phyloP scores from a whole-genome alignment of 2,113 vertebrate genomes.

The Tenrec ecaudatus region DNA sequence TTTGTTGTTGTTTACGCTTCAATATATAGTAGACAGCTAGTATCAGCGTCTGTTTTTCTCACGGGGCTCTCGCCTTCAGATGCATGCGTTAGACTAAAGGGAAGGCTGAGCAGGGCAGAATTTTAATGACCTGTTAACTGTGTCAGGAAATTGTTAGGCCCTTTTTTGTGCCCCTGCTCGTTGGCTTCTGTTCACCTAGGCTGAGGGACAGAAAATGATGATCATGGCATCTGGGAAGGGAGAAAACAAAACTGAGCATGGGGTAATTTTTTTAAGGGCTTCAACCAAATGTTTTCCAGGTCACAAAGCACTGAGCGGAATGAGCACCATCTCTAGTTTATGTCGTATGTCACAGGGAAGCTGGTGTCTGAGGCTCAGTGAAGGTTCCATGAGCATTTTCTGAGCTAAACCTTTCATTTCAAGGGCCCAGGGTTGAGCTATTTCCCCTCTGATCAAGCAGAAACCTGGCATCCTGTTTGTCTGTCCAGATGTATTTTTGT shows the following conservation, averaged over 20 bases:
- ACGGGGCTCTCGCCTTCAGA: background rate
- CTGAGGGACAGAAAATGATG: slow-evolving; percentile 64
- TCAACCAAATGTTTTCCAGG: slow-evolving; percentile 82
- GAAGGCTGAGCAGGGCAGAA: background rate
- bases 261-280: slow-evolving; percentile 66
- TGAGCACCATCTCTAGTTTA: slow-evolving; percentile 79
- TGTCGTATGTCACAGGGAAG: slow-evolving; percentile 77
- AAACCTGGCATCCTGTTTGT: slow-evolving; percentile 75
- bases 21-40: background rate
- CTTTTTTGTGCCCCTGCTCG: background rate
- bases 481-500: slow-evolving; percentile 77
- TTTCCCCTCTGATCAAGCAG: slow-evolving; percentile 74
- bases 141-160: background rate
- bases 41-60: background rate
- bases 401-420: slow-evolving; percentile 79
- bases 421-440: slow-evolving; percentile 73
- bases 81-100: fast-evolving
- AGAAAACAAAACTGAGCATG: background rate
- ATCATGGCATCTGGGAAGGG: background rate
- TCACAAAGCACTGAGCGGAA: slow-evolving; percentile 78
- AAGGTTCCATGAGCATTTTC: slow-evolving; percentile 81
- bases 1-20: background rate
- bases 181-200: slow-evolving; percentile 60
- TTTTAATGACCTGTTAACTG: slow-evolving; percentile 41
- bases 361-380: slow-evolving; percentile 68